Percentiles rank a stretch among this genome's conserved stretches.
Evolutionary conservation across 35 echinoderm and acorn worm genomes (phyloP).

Genomic region (Amphiura filiformis): DNA sequence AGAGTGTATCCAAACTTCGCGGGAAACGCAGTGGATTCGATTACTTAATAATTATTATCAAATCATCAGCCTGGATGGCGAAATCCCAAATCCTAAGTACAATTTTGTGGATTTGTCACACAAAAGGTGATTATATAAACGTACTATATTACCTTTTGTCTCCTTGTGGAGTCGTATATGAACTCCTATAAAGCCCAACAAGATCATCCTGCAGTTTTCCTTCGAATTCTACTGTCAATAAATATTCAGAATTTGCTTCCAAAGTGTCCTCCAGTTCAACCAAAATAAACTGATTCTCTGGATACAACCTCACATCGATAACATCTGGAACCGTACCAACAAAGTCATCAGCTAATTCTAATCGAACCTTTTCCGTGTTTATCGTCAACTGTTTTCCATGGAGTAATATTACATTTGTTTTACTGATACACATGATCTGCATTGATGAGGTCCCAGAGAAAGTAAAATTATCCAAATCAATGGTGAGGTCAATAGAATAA

Average conservation of each 20-base stretch:
- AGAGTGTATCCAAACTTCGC: no score
- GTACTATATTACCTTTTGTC: no score
- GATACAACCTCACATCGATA: constrained; percentile 2
- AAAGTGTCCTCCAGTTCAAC: constrained; percentile 53
- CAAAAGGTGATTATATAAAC: no score
- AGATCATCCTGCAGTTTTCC: constrained; percentile 40
- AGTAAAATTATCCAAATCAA: constrained; percentile 14
- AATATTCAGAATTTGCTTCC: constrained; percentile 32
- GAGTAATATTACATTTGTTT: constrained; percentile 9
- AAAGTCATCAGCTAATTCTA: neutral
- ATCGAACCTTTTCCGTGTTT: neutral
- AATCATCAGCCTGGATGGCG: no score
- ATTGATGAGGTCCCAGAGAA: neutral
- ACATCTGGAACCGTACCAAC: neutral
- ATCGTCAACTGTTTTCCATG: constrained; percentile 1
- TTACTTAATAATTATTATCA: no score
- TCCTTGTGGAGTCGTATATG: constrained; percentile 61
- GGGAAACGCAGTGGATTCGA: no score
- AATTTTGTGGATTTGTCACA: no score
- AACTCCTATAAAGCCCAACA: constrained; percentile 57
- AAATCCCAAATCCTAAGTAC: no score
- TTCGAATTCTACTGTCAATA: constrained; percentile 45
- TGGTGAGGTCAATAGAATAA: constrained; percentile 2
- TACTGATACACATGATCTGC: neutral
- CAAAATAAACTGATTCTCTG: constrained; percentile 55